These are phyloP conservation scores for Eufriesea mexicana DNA, from an alignment of 1,140 invertebrate species.

Conservation along the genomic window DNA sequence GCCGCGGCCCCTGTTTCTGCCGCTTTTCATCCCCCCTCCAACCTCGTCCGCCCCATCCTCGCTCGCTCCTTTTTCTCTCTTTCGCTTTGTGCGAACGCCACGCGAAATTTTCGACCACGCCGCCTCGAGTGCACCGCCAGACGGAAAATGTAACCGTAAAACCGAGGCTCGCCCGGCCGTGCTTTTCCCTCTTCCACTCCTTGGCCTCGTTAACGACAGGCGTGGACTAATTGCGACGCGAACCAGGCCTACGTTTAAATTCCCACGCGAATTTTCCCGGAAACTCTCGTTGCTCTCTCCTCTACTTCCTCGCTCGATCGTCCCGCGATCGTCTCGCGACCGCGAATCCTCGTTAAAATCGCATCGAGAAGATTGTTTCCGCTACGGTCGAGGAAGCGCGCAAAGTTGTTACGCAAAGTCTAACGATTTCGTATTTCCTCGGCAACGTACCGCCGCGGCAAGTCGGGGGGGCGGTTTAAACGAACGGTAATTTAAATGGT, in stretches of 20 bases:
- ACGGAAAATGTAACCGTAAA: conserved; percentile 15
- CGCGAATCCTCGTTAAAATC: not conserved
- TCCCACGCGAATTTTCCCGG: not conserved
- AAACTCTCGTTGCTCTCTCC: not conserved
- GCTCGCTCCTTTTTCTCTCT: too few species aligned
- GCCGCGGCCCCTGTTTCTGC: conserved; percentile 5
- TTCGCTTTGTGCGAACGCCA: not conserved
- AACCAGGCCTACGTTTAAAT: not conserved
- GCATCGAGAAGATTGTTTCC: not conserved
- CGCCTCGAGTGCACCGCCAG: not conserved
- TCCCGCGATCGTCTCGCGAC: not conserved
- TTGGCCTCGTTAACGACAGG: conserved; percentile 18
- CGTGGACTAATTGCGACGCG: conserved; percentile 13
- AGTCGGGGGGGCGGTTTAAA: not conserved
- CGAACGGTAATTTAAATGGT: conserved; percentile 26
- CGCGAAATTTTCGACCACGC: conserved; percentile 1
- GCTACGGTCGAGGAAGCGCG: not conserved
- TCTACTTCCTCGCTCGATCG: too few species aligned
- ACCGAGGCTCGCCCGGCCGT: not conserved
- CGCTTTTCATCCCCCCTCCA: not conserved
- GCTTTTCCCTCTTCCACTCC: not conserved
- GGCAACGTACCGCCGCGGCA: not conserved
- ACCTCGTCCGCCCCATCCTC: not conserved
- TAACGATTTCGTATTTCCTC: not conserved
- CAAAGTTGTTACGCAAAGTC: not conserved